phyloP scores from a whole-genome alignment of 2,797 vertebrate genomes.

The Tympanoctomys barrerae region DNA sequence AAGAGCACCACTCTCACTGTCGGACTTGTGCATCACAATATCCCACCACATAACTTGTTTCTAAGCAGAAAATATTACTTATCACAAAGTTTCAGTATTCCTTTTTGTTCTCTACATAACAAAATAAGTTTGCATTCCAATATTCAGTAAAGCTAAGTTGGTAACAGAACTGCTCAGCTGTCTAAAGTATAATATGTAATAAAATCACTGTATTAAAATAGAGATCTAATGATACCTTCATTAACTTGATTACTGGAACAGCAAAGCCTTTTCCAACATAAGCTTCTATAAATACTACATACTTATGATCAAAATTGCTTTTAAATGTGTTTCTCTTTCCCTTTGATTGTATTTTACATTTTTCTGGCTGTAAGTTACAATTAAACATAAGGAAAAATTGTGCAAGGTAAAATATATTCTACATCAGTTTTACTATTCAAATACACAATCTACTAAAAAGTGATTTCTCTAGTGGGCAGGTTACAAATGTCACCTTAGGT shows the following conservation, averaged over 20 bases:
- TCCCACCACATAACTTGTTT: not conserved
- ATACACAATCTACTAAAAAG: constrained; percentile 51
- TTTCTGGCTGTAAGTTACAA: constrained; percentile 64
- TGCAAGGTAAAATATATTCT: constrained; percentile 51
- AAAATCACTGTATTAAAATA: constrained; percentile 61
- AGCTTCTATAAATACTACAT: constrained; percentile 66
- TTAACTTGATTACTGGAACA: constrained; percentile 66
- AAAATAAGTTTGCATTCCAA: constrained; percentile 14
- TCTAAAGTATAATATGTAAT: constrained; percentile 50
- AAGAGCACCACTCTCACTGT: not conserved
- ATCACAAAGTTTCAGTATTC: constrained; percentile 48
- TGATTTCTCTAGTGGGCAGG: constrained; percentile 39
- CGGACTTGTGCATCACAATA: not conserved
- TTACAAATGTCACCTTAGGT: not conserved
- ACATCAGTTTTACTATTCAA: constrained; percentile 50
- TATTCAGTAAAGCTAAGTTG: constrained; percentile 62
- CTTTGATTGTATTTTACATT: constrained; percentile 58
- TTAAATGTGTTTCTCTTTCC: constrained; percentile 41
- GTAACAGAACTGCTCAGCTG: constrained; percentile 23
- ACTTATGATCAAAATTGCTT: constrained; percentile 64
- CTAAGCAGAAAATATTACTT: constrained; percentile 44
- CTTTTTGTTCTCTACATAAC: constrained; percentile 39
- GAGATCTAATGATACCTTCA: constrained; percentile 64
- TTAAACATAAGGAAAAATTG: constrained; percentile 68
- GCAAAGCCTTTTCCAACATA: constrained; percentile 46